Evolutionary conservation across 2,797 vertebrate genomes (phyloP), one percentile per base, ranked within the genome.

Genomic region (Lateolabrax maculatus): DNA sequence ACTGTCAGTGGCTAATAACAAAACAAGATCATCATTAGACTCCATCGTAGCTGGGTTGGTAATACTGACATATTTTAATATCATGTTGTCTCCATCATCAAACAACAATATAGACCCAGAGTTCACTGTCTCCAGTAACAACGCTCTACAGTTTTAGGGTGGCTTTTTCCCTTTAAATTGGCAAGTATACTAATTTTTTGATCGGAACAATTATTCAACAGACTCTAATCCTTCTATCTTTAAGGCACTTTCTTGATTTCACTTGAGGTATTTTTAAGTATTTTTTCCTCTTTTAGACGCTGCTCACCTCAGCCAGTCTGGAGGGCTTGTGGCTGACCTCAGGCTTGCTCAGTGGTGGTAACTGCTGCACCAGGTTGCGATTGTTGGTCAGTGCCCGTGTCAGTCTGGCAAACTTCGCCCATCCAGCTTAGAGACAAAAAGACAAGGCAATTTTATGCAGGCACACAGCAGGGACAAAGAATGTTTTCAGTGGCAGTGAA

Each of bases 251-350:
- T 63, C 12, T 27, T 31, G 2, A 29, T 65, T 48, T 29, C 41
- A 29, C 13, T 16, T 27, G 13, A 37, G 11, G 8, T 57, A 36
- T 51, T 61, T 76, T 25, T 3, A 2, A 63, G n/a, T n/a, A n/a
- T n/a, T n/a, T n/a, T n/a, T 5, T 23, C 13, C 21, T 63, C 18
- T 58, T 9, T 41, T 37, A 19, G 27, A 25, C 0, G 7, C 10
- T 5, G 56, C 96, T 96, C 93, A 99, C 98, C 95, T 99, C 98
- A 0, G 97, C 98, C 90, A 99, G 88, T 84, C 98, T 95, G 75
- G 98, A 99, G 44, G 97, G 98, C 80, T 98, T 99, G 93, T 98
- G 98, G 91, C 93, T 97, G 92, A 98, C 97, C 88, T 99, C 98
- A 0, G 97, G 93, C 93, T 97, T 98, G 96, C 96, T 97, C 92